A percentile compares a stretch with the other conserved stretches of the same genome.
Evolutionary conservation across 2,888 invertebrate genomes (phyloP).

Genomic region (Dilophus febrilis): DNA sequence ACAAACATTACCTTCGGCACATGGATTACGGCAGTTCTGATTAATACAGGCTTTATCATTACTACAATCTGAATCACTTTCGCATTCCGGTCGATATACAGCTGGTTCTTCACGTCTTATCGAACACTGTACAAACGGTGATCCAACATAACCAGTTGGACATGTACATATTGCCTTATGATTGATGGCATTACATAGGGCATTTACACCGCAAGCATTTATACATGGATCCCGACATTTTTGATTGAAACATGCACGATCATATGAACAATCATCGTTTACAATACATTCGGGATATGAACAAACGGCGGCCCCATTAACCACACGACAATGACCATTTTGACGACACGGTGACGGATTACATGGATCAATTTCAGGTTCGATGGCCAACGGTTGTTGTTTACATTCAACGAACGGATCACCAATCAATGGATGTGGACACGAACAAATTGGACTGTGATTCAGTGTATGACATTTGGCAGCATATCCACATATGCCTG

Average conservation of each 20-base stretch:
- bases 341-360: slow-evolving; percentile 67
- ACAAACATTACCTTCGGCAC: slow-evolving; percentile 48
- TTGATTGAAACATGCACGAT: slow-evolving; percentile 64
- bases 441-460: slow-evolving; percentile 73
- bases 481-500: slow-evolving; percentile 58
- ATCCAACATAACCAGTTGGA: slow-evolving; percentile 59
- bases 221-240: slow-evolving; percentile 72
- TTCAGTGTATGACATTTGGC: slow-evolving; percentile 65
- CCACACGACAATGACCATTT: slow-evolving; percentile 62
- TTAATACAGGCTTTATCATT: slow-evolving; percentile 71
- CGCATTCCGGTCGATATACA: slow-evolving; percentile 56
- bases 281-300: slow-evolving; percentile 74
- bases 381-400: slow-evolving; percentile 22
- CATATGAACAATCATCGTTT: slow-evolving; percentile 72
- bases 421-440: slow-evolving; percentile 52
- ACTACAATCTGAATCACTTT: slow-evolving; percentile 57
- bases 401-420: slow-evolving; percentile 62
- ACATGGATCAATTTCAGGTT: slow-evolving; percentile 49
- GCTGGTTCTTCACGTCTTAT: slow-evolving; percentile 28
- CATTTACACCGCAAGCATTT: slow-evolving; percentile 68
- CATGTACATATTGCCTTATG: slow-evolving; percentile 74
- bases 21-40: slow-evolving; percentile 56
- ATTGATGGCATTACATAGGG: slow-evolving; percentile 60
- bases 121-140: slow-evolving; percentile 57
- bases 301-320: slow-evolving; percentile 53